Evolutionary conservation across 2,797 vertebrate genomes (phyloP).

Genomic region (Falco cherrug): DNA sequence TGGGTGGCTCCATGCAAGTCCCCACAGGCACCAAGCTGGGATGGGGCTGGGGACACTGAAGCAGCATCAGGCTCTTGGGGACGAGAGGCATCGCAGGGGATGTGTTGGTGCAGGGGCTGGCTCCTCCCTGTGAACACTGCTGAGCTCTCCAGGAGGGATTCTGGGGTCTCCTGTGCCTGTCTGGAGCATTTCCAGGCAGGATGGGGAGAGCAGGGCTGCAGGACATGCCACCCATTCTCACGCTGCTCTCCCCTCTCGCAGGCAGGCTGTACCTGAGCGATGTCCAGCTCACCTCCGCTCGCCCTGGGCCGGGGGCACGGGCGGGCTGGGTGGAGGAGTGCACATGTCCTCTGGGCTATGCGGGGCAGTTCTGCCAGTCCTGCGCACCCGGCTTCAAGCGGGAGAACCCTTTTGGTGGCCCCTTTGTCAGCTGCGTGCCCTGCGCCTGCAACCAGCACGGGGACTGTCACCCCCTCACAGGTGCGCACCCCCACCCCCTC

Average conservation of each 20-base stretch:
- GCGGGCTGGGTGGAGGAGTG: conserved; percentile 91
- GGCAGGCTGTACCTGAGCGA: conserved; percentile 80
- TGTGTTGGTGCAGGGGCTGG: not conserved
- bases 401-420: conserved; percentile 71
- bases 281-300: conserved; percentile 82
- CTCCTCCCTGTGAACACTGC: not conserved
- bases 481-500: conserved; percentile 24
- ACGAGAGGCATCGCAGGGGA: rapidly evolving
- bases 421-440: conserved; percentile 81
- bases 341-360: conserved; percentile 83
- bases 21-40: rapidly evolving
- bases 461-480: conserved; percentile 86
- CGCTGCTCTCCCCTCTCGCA: not conserved
- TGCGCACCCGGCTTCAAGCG: conserved; percentile 85
- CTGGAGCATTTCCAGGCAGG: not conserved
- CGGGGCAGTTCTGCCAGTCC: conserved; percentile 87
- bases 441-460: conserved; percentile 91
- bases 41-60: rapidly evolving
- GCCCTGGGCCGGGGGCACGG: not conserved
- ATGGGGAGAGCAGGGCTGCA: not conserved
- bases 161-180: rapidly evolving
- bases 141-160: not conserved
- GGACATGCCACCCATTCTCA: not conserved
- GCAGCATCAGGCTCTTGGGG: not conserved
- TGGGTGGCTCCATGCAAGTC: conserved; percentile 55